These are phyloP conservation scores for Littorina saxatilis DNA, from an alignment of 1,140 invertebrate species.

Conservation along the genomic window DNA sequence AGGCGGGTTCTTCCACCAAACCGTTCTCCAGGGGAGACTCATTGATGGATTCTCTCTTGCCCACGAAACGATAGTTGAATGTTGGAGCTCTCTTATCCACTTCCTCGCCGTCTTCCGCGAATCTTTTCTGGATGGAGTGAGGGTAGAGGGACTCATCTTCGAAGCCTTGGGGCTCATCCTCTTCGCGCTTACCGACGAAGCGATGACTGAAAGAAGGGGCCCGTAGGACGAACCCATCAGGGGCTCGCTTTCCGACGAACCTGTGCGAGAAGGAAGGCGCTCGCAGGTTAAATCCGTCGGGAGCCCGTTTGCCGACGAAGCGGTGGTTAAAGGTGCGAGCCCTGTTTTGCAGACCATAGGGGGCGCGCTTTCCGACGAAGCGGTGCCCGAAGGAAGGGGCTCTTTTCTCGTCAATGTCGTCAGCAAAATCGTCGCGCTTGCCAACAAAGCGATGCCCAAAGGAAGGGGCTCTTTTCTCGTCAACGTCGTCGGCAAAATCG, in stretches of 20 bases:
- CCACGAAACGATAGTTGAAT: slow-evolving; percentile 38
- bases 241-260: slow-evolving; percentile 36
- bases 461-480: background rate
- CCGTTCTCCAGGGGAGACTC: slow-evolving; percentile 18
- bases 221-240: background rate
- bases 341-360: background rate
- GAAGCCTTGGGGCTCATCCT: background rate
- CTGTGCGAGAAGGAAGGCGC: slow-evolving; percentile 4
- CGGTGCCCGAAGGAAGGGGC: slow-evolving; percentile 17
- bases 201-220: slow-evolving; percentile 30
- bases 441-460: slow-evolving; percentile 28
- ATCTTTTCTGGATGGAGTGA: slow-evolving; percentile 17
- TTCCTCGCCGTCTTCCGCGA: background rate
- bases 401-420: background rate
- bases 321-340: slow-evolving; percentile 21
- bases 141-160: background rate
- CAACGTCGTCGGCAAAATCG: background rate
- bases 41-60: slow-evolving; percentile 31
- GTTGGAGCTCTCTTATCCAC: slow-evolving; percentile 13
- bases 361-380: slow-evolving; percentile 22
- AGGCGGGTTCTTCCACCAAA: no score
- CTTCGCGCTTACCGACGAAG: slow-evolving; percentile 34
- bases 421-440: slow-evolving; percentile 5
- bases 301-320: slow-evolving; percentile 33
- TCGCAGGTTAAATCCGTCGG: background rate